Evolutionary conservation across 2,113 vertebrate genomes (phyloP), one percentile per base, ranked within the genome.

Genomic region (Hymenochirus boettgeri): DNA sequence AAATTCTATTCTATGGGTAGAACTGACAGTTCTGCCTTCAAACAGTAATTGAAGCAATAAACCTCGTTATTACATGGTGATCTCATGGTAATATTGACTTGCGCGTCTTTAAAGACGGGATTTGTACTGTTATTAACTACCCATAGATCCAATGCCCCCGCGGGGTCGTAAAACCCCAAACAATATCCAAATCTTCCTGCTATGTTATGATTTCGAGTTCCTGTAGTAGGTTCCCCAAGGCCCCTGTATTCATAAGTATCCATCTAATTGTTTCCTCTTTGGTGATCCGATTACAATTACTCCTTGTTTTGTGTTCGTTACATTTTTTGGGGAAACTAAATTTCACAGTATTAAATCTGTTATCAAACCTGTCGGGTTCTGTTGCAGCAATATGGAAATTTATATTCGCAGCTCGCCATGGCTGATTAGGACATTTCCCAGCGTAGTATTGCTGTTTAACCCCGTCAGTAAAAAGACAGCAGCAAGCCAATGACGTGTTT

Each of bases 251-350:
- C 57, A 24, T 42, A 19, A 29, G 33, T 26, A 29, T 69, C 27
- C 31, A 60, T 69, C 46, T 60, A 60, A 69, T 69, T 69, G 47
- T 60, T 69, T 69, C 57, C 65, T 37, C 42, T 69, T 52, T 45
- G 25, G 56, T 69, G 52, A 60, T 69, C 65, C 65, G 48, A 60
- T 69, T 69, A 69, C 65, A 60, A 9, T 42, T 42, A 57, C 33
- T 37, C 53, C 64, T 69, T 53, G n/a, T 52, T 33, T 42, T 52
- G n/a, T 35, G 4, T 27, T 53, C 17, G 42, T 18, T 58, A 48
- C 29, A 35, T 58, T 56, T 25, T n/a, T n/a, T n/a, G n/a, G n/a
- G n/a, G n/a, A 35, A 23, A 58, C 45, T 33, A 50, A 66, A 66
- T 24, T 66, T 6, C 8, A n/a, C n/a, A 6, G 47, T 52, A 31